Evolutionary conservation across 2,888 invertebrate genomes (phyloP).

Genomic region (Eupithecia abbreviata): DNA sequence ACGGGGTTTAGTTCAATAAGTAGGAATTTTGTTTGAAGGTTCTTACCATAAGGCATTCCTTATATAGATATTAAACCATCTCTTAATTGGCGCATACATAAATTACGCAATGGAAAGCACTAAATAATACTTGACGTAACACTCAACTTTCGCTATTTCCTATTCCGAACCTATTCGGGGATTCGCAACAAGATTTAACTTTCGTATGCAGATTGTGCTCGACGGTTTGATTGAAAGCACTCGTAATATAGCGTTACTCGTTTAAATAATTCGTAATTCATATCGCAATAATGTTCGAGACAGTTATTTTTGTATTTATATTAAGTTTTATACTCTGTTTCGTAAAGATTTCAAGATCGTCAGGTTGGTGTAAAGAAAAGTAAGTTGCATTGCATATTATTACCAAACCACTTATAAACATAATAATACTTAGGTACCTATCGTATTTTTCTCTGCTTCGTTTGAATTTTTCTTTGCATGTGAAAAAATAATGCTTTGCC

Average conservation of each 20-base stretch:
- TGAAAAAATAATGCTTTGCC: background rate
- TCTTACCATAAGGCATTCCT: background rate
- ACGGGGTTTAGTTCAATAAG: background rate
- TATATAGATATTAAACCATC: background rate
- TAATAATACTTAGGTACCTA: background rate
- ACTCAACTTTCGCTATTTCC: constrained; percentile 38
- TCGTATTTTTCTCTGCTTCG: too few relatives aligned
- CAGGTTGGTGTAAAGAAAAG: constrained; percentile 8
- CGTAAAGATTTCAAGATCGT: background rate
- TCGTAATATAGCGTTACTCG: background rate
- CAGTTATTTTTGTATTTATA: constrained; percentile 13
- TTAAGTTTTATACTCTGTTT: constrained; percentile 7
- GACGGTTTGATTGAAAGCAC: background rate
- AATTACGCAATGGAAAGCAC: constrained; percentile 23
- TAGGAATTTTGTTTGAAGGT: background rate
- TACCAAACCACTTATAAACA: background rate
- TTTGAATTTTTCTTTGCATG: background rate
- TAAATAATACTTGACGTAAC: constrained; percentile 14
- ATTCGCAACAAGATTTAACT: constrained; percentile 9
- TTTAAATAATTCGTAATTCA: background rate
- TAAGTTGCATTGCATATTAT: constrained; percentile 7
- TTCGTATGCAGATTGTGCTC: constrained; percentile 9
- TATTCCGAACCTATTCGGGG: constrained; percentile 25
- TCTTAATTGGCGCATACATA: background rate
- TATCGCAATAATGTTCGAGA: constrained; percentile 10